Evolutionary conservation across 2,888 invertebrate species (phyloP).

Genomic region (Capitulum mitella): DNA sequence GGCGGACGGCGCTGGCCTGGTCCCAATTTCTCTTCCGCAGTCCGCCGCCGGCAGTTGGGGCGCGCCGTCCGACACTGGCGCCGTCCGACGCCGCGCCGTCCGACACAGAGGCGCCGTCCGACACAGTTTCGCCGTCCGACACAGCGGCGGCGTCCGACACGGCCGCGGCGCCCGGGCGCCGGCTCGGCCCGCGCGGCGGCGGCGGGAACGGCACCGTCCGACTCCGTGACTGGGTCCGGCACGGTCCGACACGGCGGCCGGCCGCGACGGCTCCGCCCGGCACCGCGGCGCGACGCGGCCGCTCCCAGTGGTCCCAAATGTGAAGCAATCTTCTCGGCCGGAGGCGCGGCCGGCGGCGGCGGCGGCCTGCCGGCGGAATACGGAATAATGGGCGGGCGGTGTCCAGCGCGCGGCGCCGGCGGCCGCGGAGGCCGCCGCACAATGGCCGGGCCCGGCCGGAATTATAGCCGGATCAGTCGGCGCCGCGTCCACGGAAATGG

Average conservation of each 20-base stretch:
- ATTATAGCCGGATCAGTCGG: not conserved
- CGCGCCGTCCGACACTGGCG: not conserved
- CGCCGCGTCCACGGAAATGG: not conserved
- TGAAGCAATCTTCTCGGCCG: not conserved
- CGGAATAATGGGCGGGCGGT: not conserved
- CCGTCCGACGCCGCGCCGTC: not conserved
- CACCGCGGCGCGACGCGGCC: not conserved
- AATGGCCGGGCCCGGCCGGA: not conserved
- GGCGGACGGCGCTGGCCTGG: not conserved
- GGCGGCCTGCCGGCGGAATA: not conserved
- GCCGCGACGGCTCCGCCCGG: not conserved
- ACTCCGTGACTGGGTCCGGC: not conserved
- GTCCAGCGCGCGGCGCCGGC: not conserved
- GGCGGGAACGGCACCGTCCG: not conserved
- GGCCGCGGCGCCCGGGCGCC: too few relatives aligned
- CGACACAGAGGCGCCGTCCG: too few relatives aligned
- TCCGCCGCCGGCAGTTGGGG: not conserved
- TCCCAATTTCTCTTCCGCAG: not conserved
- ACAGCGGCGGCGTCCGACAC: too few relatives aligned
- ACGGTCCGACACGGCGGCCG: not conserved
- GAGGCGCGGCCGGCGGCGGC: not conserved
- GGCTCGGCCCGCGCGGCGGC: not conserved
- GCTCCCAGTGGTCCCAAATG: slow-evolving; percentile 1
- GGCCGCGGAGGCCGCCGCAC: not conserved
- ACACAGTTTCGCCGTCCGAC: too few relatives aligned